Evolutionary conservation across 2,888 invertebrate genomes (phyloP), one percentile per base, ranked within the genome.

Genomic region (Drosophila hawaiiensis): DNA sequence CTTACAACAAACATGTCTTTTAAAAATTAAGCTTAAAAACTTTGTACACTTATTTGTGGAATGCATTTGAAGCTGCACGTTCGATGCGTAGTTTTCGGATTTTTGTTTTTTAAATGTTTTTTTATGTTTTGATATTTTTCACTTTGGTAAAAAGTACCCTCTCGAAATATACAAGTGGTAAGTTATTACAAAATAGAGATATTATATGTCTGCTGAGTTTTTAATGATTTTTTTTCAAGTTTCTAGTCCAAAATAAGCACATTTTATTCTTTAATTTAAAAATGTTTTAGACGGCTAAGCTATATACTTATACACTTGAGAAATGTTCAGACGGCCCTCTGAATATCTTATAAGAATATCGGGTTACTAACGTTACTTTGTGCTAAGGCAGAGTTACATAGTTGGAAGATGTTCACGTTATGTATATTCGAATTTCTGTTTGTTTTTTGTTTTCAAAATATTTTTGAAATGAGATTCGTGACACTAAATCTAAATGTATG

Each of bases 301-400:
- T 56, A 25, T 55, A 28, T 39, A 37, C 19, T 19, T 55, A 53
- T 53, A 16, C 25, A 62, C 49, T 62, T 43, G 33, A 76, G 41
- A 53, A 33, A 54, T 29, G 29, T 56, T 28, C 12, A 33, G 31
- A 52, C 22, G 35, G 22, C 10, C 25, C 50, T 50, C 39, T 49
- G 49, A 83, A 68, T 72, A 65, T 73, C 70, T 60, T 83, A 28
- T 67, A 62, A 60, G 70, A 83, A 76, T 80, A 75, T 70, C 67
- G 84, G 78, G 53, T 82, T 87, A 70, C 50, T 79, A 76, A 83
- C 68, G 65, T 85, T 84, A 77, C 70, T 76, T 84, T 78, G 71
- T 87, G 90, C 90, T 90, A 86, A 86, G 85, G 85, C 85, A 90
- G 81, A 88, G 78, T 88, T 87, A 73, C 60, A 63, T 76, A 82